Percentiles rank a stretch among this genome's conserved stretches.
These are phyloP conservation scores for Drosophila anomelani DNA, from an alignment of 2,888 invertebrate species.

Conservation along the genomic window DNA sequence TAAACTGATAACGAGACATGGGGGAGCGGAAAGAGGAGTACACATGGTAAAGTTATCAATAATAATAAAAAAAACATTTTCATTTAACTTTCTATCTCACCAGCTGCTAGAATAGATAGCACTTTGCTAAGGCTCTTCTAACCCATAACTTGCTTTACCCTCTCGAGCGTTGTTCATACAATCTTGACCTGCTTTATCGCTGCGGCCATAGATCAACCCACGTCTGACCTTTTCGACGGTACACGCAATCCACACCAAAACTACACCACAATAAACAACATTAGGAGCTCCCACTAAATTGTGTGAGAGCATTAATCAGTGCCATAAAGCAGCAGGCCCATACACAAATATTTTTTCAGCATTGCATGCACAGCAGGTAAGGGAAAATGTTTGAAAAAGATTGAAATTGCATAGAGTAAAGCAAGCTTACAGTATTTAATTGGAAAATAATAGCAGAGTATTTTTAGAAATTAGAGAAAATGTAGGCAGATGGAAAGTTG, in stretches of 20 bases:
- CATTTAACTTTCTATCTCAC: neutral
- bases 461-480: neutral
- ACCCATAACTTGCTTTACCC: slow-evolving; percentile 2
- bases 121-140: neutral
- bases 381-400: neutral
- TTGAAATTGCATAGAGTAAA: neutral
- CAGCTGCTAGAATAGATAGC: neutral
- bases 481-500: no score
- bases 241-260: slow-evolving; percentile 31
- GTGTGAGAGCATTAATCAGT: slow-evolving; percentile 29
- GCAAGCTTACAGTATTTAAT: neutral
- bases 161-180: neutral
- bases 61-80: neutral
- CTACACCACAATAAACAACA: slow-evolving; percentile 5
- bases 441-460: neutral
- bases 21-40: neutral
- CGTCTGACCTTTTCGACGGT: slow-evolving; percentile 51
- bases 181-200: slow-evolving; percentile 29
- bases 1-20: slow-evolving; percentile 10
- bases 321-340: slow-evolving; percentile 15
- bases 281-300: slow-evolving; percentile 24
- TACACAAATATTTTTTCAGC: neutral
- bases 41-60: slow-evolving; percentile 5
- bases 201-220: slow-evolving; percentile 19
- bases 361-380: slow-evolving; percentile 1